Conservation (phyloP, 2,888 invertebrate species). For the Caenorhabditis japonica region DNA sequence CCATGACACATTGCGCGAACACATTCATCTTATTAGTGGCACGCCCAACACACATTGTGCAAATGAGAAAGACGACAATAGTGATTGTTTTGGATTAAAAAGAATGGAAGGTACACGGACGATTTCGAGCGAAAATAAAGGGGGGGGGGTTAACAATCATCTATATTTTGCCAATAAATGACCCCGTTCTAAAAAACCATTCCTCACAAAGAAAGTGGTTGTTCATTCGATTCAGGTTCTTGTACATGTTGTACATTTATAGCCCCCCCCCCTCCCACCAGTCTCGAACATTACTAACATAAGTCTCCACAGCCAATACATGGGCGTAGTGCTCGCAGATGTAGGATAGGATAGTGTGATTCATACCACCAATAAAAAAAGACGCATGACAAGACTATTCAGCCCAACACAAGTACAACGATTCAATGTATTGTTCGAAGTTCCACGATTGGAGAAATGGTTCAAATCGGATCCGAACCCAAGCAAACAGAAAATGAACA, state of each 20-base stretch:
- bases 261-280: too few species aligned
- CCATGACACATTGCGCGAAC: slow-evolving; percentile 1
- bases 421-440: slow-evolving; percentile 82
- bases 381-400: slow-evolving; percentile 28
- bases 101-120: neutral
- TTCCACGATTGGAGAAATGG: slow-evolving; percentile 96
- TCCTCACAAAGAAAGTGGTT: too few species aligned
- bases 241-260: too few species aligned
- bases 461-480: slow-evolving; percentile 94
- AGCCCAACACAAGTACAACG: slow-evolving; percentile 64
- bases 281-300: too few species aligned
- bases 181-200: slow-evolving; percentile 14
- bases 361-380: too few species aligned
- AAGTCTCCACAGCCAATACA: too few species aligned
- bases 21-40: slow-evolving; percentile 38
- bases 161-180: slow-evolving; percentile 15
- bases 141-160: slow-evolving; percentile 2
- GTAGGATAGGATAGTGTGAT: too few species aligned
- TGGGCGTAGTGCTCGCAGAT: too few species aligned
- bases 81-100: slow-evolving; percentile 23
- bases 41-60: slow-evolving; percentile 8
- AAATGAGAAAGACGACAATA: neutral
- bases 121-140: slow-evolving; percentile 1
- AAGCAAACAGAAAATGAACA: slow-evolving; percentile 93
- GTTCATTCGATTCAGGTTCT: too few species aligned